These are phyloP conservation scores for Pseudococcus viburni DNA, from an alignment of 2,888 invertebrate genomes.

Conservation along the genomic window DNA sequence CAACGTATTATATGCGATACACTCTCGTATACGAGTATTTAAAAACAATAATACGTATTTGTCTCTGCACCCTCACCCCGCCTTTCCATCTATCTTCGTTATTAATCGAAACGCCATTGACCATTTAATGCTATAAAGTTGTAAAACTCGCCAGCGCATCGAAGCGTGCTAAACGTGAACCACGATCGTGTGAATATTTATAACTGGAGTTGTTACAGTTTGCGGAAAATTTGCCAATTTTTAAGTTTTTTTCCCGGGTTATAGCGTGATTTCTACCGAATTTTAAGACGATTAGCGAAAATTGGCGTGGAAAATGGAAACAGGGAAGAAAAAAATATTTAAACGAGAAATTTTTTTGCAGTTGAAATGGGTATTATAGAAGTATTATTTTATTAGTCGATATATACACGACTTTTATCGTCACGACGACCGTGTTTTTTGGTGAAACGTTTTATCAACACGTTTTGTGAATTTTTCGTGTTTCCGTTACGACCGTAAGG, in stretches of 20 bases:
- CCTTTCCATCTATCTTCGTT: not conserved
- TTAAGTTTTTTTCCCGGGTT: not conserved
- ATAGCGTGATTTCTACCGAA: not conserved
- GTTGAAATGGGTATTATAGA: not conserved
- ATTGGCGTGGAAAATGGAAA: not conserved
- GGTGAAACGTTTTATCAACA: constrained; percentile 46
- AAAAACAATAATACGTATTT: constrained; percentile 37
- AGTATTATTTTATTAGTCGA: constrained; percentile 25
- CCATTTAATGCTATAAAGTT: constrained; percentile 37
- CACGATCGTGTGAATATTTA: constrained; percentile 29
- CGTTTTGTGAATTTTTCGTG: not conserved
- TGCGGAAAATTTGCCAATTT: not conserved
- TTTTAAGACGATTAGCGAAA: not conserved
- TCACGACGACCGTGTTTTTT: constrained; percentile 51
- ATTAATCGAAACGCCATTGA: constrained; percentile 41
- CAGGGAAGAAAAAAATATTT: not conserved
- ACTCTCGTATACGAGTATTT: constrained; percentile 4
- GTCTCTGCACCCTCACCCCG: not conserved
- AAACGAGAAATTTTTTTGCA: not conserved
- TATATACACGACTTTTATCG: not conserved
- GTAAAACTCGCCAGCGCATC: constrained; percentile 17
- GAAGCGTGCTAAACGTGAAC: not conserved
- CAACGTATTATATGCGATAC: not conserved
- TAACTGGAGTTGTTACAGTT: not conserved
- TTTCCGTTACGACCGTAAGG: not conserved